Base-by-base conservation (phyloP, 2,888 invertebrate species). In the Oxystoma pomonae region DNA sequence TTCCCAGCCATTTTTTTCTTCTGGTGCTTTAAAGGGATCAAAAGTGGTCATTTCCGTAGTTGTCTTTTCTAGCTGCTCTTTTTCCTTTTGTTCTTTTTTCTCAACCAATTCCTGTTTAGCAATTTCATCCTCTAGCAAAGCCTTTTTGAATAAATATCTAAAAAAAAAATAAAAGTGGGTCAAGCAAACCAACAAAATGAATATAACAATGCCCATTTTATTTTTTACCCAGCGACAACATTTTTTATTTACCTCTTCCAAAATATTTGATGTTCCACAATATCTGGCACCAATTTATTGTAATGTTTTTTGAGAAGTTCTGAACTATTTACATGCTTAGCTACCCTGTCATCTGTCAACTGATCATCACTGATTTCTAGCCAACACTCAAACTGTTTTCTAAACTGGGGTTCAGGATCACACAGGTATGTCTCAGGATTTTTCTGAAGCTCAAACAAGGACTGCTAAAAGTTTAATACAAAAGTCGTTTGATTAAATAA, bases 61-160 rank as follows among this genome's bases (percentile, higher is more conserved):
- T 35, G 57, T 53, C 1, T 50, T 21, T 20, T 18, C 9, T 1
- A 22, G 5, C n/a, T 52, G 35, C 1, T 61, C 63, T 71, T 77
- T 80, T 67, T 75, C 84, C 79, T 77, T 85, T 72, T 74, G 74
- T 72, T 80, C 80, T 59, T 75, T 74, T 70, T 82, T 81, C 73
- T 84, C 85, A 67, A 84, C 78, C 53, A 86, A 86, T 58, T 89
- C 83, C 65, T 87, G 85, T 22, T 89, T 86, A 5, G 90, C 89
- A 71, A 92, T 83, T 1, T 89, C 86, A 77, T 90, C 87, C 73
- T 91, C 88, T 1, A 92, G 80, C 57, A 91, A 80, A n/a, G 91
- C 90, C 74, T 91, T 88, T 74, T 90, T 89, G 81, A 91, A 94
- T 73, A 92, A 83, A 78, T 92, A 94, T 69, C 72, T 73, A 60